Conservation (phyloP, 2,888 invertebrate species). For the Pammene aurita region DNA sequence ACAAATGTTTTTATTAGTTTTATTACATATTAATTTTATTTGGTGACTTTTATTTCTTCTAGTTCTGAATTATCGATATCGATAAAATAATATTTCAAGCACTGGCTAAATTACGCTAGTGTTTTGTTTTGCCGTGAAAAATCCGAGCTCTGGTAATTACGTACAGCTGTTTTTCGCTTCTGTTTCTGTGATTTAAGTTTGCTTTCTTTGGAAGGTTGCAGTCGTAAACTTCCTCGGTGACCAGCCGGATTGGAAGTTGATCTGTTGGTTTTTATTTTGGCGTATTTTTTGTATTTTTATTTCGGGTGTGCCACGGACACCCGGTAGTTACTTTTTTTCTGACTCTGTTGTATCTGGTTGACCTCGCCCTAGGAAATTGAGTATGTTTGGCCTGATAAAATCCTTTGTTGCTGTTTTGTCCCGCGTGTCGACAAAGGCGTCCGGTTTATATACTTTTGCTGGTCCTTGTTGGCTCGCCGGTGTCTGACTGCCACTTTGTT, state of each 20-base stretch:
- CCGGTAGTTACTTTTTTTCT: no score
- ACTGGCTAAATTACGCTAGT: no score
- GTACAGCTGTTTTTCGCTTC: not conserved
- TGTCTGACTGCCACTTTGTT: not conserved
- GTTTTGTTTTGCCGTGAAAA: no score
- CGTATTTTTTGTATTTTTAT: not conserved
- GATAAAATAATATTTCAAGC: no score
- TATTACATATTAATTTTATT: no score
- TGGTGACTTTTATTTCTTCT: no score
- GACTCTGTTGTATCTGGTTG: no score
- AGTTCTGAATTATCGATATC: no score
- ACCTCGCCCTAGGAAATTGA: not conserved
- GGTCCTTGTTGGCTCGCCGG: conserved; percentile 1
- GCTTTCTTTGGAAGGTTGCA: not conserved
- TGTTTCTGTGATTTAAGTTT: not conserved
- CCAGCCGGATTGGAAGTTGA: conserved; percentile 2
- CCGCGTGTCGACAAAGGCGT: not conserved
- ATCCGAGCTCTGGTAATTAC: no score
- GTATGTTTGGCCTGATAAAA: not conserved
- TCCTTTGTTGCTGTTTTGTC: not conserved
- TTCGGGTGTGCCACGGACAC: no score
- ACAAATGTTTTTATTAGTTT: no score
- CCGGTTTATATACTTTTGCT: not conserved
- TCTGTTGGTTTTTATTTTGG: not conserved
- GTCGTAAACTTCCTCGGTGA: no score